Conservation (phyloP, 2,797 vertebrate species). For the Pipistrellus pygmaeus region DNA sequence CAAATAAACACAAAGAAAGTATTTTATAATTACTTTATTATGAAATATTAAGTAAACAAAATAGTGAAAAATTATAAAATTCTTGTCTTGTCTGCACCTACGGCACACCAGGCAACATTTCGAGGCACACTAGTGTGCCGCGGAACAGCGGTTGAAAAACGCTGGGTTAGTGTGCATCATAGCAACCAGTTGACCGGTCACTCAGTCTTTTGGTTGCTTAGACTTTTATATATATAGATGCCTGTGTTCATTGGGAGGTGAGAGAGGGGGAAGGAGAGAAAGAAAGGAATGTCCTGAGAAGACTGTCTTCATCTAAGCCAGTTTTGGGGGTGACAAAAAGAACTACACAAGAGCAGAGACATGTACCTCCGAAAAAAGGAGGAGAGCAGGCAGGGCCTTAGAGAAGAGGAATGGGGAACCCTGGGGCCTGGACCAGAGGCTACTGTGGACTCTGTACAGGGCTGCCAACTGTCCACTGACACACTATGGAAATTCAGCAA, state of each 20-base stretch:
- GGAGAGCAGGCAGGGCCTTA: background rate
- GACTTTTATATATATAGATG: too few relatives aligned
- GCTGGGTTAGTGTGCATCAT: too few relatives aligned
- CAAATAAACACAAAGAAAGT: too few relatives aligned
- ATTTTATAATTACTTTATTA: too few relatives aligned
- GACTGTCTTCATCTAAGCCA: background rate
- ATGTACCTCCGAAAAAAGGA: background rate
- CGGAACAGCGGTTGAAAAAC: too few relatives aligned
- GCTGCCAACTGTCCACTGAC: background rate
- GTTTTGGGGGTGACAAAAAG: background rate
- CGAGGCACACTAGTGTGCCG: too few relatives aligned
- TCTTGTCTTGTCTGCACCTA: too few relatives aligned
- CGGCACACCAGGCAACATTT: too few relatives aligned
- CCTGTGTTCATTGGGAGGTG: background rate
- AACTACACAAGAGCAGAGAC: background rate
- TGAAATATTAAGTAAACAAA: too few relatives aligned
- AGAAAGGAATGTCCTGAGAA: background rate
- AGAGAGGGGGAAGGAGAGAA: background rate
- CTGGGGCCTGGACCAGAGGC: background rate
- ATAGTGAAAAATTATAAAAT: too few relatives aligned
- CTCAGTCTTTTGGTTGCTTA: too few relatives aligned
- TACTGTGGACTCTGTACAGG: fast-evolving
- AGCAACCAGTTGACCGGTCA: too few relatives aligned
- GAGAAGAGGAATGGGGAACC: background rate
- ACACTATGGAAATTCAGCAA: background rate